Percentiles rank a stretch among this genome's conserved stretches.
phyloP scores from a whole-genome alignment of 2,113 vertebrate genomes.

The Oreochromis spilurus region DNA sequence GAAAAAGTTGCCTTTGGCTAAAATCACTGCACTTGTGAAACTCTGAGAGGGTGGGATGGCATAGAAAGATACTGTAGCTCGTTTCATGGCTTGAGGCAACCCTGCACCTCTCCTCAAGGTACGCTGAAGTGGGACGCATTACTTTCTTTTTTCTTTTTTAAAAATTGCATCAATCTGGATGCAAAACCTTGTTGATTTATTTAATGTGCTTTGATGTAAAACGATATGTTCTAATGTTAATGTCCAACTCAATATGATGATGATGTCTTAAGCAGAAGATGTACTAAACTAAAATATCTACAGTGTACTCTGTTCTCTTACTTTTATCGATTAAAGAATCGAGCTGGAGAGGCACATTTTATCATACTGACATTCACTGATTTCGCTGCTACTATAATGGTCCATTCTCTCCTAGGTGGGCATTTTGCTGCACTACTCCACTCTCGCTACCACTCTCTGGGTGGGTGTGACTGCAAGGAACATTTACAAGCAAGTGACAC shows the following conservation, averaged over 20 bases:
- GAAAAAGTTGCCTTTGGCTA: slow-evolving; percentile 3
- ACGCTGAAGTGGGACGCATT: neutral
- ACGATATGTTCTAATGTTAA: neutral
- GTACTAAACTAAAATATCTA: neutral
- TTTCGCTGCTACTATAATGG: neutral
- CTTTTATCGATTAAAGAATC: neutral
- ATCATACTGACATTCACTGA: neutral
- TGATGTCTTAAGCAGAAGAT: neutral
- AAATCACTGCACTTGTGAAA: neutral
- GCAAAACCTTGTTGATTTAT: slow-evolving; percentile 1
- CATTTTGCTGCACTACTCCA: slow-evolving; percentile 95
- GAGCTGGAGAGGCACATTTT: neutral
- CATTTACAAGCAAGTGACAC: slow-evolving; percentile 96
- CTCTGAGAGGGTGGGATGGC: neutral
- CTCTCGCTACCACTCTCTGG: slow-evolving; percentile 91
- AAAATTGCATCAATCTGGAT: neutral
- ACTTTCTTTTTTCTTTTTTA: neutral
- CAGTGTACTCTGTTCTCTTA: neutral
- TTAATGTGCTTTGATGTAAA: neutral
- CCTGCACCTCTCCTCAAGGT: neutral
- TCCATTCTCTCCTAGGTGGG: slow-evolving; percentile 76
- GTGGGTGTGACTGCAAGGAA: slow-evolving; percentile 94
- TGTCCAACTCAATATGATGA: neutral
- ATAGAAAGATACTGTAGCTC: neutral
- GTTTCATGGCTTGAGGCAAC: slow-evolving; percentile 11